phyloP scores from a whole-genome alignment of 2,797 vertebrate genomes.

The Hemitrygon akajei region DNA sequence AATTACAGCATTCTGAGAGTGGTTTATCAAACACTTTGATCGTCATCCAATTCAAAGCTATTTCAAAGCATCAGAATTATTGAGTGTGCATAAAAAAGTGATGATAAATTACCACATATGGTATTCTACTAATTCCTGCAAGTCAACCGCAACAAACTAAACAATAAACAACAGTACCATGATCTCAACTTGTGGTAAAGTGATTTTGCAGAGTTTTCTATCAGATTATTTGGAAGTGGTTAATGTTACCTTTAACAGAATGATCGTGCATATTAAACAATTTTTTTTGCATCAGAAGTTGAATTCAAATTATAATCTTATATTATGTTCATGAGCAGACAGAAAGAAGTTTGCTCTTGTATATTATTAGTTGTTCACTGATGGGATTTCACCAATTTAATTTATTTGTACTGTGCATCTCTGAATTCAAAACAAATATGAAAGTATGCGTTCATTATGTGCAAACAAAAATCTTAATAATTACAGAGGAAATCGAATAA shows the following conservation, averaged over 20 bases:
- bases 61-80: background rate
- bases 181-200: background rate
- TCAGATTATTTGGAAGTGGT: background rate
- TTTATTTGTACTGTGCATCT: background rate
- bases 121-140: background rate
- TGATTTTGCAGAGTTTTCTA: background rate
- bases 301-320: background rate
- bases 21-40: slow-evolving; percentile 8
- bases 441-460: too few relatives aligned
- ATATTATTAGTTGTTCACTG: background rate
- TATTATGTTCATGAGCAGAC: background rate
- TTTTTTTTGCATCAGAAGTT: background rate
- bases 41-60: slow-evolving; percentile 19
- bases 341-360: background rate
- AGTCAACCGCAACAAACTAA: background rate
- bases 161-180: background rate
- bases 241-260: background rate
- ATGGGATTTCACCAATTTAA: background rate
- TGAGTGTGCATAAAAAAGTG: background rate
- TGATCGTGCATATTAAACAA: too few relatives aligned
- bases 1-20: background rate
- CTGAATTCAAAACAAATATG: background rate
- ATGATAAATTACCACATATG: background rate
- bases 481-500: background rate
- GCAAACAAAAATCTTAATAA: background rate